Evolutionary conservation across 2,888 invertebrate species (phyloP).

Genomic region (Cryptophagus acutangulus): DNA sequence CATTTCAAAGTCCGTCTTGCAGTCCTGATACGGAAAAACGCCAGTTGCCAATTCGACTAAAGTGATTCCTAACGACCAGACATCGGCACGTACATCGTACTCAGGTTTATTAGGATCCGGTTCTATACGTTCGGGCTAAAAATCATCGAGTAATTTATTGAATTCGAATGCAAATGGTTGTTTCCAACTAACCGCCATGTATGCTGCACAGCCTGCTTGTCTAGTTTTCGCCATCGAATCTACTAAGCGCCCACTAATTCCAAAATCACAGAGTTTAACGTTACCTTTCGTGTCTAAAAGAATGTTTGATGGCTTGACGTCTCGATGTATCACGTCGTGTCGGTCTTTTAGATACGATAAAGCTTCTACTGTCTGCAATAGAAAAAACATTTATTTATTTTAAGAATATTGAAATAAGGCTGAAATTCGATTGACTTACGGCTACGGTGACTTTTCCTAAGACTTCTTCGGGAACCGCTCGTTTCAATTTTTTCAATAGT

Average conservation of each 20-base stretch:
- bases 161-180: neutral
- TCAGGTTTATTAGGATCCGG: constrained; percentile 88
- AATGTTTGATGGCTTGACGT: constrained; percentile 98
- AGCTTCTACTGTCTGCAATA: constrained; percentile 83
- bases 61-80: constrained; percentile 97
- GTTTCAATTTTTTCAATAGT: constrained; percentile 76
- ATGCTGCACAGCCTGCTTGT: constrained; percentile 97
- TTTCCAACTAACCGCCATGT: constrained; percentile 82
- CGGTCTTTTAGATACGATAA: constrained; percentile 95
- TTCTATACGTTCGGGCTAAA: constrained; percentile 93
- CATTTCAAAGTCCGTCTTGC: constrained; percentile 97
- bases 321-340: constrained; percentile 96
- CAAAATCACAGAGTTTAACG: constrained; percentile 98
- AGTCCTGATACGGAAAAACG: constrained; percentile 89
- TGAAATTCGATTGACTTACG: constrained; percentile 68
- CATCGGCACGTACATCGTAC: constrained; percentile 98
- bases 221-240: constrained; percentile 97
- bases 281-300: constrained; percentile 90
- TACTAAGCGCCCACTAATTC: constrained; percentile 95
- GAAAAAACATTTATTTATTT: constrained; percentile 9
- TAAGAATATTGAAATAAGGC: neutral
- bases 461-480: constrained; percentile 92
- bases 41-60: constrained; percentile 96
- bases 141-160: constrained; percentile 17
- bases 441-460: constrained; percentile 96